These are phyloP conservation scores for Seriola dumerili DNA, from an alignment of 2,113 vertebrate species.

Conservation along the genomic window DNA sequence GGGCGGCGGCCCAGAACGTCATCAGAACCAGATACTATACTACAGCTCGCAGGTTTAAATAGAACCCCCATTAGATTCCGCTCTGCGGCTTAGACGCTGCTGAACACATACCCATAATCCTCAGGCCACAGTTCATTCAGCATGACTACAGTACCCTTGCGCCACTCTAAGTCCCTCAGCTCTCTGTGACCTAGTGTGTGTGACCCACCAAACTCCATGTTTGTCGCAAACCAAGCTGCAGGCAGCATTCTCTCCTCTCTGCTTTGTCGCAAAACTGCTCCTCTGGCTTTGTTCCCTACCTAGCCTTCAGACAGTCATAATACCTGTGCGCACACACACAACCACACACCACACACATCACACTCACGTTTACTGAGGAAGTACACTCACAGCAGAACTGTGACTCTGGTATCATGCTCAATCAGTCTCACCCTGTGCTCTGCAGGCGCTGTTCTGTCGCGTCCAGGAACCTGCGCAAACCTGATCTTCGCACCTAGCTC, in stretches of 20 bases:
- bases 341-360: conserved; percentile 17
- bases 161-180: too few relatives aligned
- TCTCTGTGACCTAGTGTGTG: background rate
- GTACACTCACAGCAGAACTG: background rate
- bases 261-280: conserved; percentile 85
- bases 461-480: conserved; percentile 90
- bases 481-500: conserved; percentile 95
- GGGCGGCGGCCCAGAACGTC: background rate
- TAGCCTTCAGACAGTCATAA: conserved; percentile 85
- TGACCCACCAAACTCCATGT: conserved; percentile 89
- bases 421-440: conserved; percentile 88
- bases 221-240: conserved; percentile 87
- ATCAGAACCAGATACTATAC: background rate
- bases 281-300: conserved; percentile 88
- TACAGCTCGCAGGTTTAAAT: too few relatives aligned
- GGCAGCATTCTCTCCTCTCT: conserved; percentile 87
- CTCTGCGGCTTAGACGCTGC: too few relatives aligned
- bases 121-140: too few relatives aligned
- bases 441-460: conserved; percentile 89
- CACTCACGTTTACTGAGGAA: background rate
- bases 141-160: background rate
- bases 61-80: too few relatives aligned
- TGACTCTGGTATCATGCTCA: background rate
- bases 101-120: too few relatives aligned
- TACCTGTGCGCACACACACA: conserved; percentile 83